Conservation (phyloP, 2,888 invertebrate genomes). For the Platerodrilus igneus region DNA sequence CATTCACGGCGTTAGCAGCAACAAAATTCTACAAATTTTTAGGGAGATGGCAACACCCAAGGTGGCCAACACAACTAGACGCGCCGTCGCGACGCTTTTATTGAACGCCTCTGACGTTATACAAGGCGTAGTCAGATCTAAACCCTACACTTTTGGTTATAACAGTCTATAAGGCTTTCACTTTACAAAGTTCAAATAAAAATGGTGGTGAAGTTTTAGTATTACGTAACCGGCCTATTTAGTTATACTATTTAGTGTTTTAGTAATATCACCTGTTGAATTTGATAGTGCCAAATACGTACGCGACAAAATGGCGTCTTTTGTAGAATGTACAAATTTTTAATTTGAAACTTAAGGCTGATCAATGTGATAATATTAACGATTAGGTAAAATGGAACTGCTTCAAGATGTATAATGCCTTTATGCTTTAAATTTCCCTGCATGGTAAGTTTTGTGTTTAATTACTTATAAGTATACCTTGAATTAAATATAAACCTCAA, state of each 20-base stretch:
- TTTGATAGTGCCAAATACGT: conserved; percentile 13
- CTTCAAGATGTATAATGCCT: conserved; percentile 30
- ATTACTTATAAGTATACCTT: no score
- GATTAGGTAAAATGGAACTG: conserved; percentile 6
- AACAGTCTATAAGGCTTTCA: no score
- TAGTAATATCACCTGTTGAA: conserved; percentile 31
- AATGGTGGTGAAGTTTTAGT: no score
- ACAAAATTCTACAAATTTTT: no score
- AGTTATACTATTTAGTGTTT: no score
- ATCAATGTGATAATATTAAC: background rate
- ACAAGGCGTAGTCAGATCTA: conserved; percentile 47
- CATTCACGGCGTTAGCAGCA: no score
- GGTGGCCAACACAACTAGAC: conserved; percentile 30
- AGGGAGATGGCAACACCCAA: background rate
- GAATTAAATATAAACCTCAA: no score
- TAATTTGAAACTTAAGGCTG: no score
- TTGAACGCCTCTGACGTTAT: conserved; percentile 49
- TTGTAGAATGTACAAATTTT: no score
- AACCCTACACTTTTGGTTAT: no score
- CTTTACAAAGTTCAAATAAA: no score
- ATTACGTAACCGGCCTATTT: no score
- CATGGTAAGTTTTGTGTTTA: conserved; percentile 48
- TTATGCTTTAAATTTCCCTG: conserved; percentile 45
- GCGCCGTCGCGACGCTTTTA: conserved; percentile 48
- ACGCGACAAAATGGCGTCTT: conserved; percentile 11